These are phyloP conservation scores for Hystrix cristata DNA, from an alignment of 2,113 vertebrate species.

Conservation along the genomic window DNA sequence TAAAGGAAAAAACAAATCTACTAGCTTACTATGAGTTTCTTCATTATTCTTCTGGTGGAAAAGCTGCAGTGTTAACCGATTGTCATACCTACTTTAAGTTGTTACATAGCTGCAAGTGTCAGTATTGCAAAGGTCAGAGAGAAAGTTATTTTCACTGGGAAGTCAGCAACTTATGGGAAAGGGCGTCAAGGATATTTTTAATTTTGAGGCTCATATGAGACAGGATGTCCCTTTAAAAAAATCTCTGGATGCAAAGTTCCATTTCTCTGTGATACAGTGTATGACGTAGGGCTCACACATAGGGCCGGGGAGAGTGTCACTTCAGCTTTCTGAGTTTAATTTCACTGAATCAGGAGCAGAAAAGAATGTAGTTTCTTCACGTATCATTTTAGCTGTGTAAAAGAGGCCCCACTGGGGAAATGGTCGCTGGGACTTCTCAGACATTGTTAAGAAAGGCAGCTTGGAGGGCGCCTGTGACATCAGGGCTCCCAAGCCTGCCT, in stretches of 20 bases:
- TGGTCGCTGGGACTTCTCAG: neutral
- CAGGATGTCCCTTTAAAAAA: neutral
- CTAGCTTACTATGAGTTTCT: neutral
- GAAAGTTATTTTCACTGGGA: neutral
- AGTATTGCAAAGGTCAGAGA: neutral
- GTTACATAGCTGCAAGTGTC: neutral
- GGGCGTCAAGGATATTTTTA: neutral
- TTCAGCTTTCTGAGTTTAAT: neutral
- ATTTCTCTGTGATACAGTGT: neutral
- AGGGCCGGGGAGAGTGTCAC: neutral
- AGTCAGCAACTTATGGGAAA: neutral
- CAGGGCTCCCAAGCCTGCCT: neutral
- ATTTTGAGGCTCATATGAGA: neutral
- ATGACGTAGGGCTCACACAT: neutral
- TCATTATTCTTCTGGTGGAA: neutral
- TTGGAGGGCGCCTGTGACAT: neutral
- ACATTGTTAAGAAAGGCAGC: neutral
- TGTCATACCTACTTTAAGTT: neutral
- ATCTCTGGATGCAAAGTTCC: neutral
- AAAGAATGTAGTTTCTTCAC: neutral
- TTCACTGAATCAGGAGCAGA: neutral
- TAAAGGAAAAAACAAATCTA: neutral
- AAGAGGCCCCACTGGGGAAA: neutral
- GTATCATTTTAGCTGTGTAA: neutral
- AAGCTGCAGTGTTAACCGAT: fast-evolving